Base-by-base conservation (phyloP, 2,797 vertebrate genomes). In the Myripristis jacobus region DNA sequence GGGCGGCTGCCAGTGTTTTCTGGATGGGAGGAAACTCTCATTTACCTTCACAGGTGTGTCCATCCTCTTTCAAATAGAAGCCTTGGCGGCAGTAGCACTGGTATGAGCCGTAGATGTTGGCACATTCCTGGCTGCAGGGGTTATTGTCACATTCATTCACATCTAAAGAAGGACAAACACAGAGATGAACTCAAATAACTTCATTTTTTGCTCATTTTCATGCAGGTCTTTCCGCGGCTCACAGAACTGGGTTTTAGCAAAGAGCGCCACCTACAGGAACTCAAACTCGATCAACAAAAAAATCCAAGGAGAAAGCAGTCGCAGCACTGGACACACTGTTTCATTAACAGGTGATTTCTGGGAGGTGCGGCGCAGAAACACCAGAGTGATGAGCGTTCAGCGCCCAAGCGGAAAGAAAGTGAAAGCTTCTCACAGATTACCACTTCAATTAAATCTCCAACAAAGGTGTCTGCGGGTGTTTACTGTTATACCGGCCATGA, bases 41-140 rank as follows among this genome's bases (percentile, higher is more conserved):
- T 61, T 24, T 81, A 98, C 97, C 97, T 95, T 94, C 95, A 89
- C 97, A 98, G 27, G 95, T 93, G 66, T 95, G 95, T 2, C 96
- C 94, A 0, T 99, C 97, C 70, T 97, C 96, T 3, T 94, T 95
- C 77, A 99, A 91, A 91, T 94, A 95, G 91, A 96, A 98, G 6
- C 97, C 97, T 77, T 96, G 94, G 58, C 95, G 95, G 81, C 97
- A 99, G 92, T 98, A 98, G 75, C 97, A 99, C 84, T 98, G 97
- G 75, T 97, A 99, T 34, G 97, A 98, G 47, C 97, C 96, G 0
- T 98, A 96, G 68, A 97, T 94, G 59, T 99, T 98, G 85, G 96
- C 96, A 8, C 97, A 99, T 66, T 98, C 96, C 86, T 99, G 97
- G 91, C 95, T 95, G 86, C 97, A 99, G 24, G 95, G 96, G 31